Conservation (phyloP, 2,888 invertebrate genomes). For the Acleris emargana region DNA sequence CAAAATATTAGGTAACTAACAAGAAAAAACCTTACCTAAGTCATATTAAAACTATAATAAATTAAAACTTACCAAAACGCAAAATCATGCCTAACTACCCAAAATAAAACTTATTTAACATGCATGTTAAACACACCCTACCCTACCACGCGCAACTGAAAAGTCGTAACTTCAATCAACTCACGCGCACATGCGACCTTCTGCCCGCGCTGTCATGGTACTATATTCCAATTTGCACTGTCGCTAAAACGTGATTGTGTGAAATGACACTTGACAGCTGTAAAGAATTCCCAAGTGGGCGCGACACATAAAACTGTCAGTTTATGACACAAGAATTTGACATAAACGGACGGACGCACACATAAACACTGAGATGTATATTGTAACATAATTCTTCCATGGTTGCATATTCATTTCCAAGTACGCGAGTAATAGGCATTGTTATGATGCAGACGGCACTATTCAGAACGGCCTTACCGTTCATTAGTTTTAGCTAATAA, state of each 20-base stretch:
- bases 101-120: not conserved
- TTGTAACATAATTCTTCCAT: not conserved
- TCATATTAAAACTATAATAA: too few relatives aligned
- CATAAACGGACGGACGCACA: constrained; percentile 17
- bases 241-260: constrained; percentile 32
- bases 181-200: constrained; percentile 6
- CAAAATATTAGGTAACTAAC: too few relatives aligned
- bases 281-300: constrained; percentile 32
- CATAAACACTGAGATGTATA: not conserved
- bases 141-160: constrained; percentile 2
- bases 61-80: too few relatives aligned
- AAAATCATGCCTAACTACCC: not conserved
- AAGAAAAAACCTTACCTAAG: too few relatives aligned
- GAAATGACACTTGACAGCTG: constrained; percentile 33
- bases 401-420: too few relatives aligned
- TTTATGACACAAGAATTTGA: constrained; percentile 26
- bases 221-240: constrained; percentile 35
- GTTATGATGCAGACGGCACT: too few relatives aligned
- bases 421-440: too few relatives aligned
- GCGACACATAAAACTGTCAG: constrained; percentile 31
- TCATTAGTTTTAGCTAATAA: too few relatives aligned
- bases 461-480: too few relatives aligned
- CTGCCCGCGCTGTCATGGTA: constrained; percentile 3
- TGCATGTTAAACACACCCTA: not conserved
- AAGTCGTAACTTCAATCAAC: constrained; percentile 2